Evolutionary conservation across 1,140 invertebrate species (phyloP), one percentile per base, ranked within the genome.

Genomic region (Heterodera schachtii): DNA sequence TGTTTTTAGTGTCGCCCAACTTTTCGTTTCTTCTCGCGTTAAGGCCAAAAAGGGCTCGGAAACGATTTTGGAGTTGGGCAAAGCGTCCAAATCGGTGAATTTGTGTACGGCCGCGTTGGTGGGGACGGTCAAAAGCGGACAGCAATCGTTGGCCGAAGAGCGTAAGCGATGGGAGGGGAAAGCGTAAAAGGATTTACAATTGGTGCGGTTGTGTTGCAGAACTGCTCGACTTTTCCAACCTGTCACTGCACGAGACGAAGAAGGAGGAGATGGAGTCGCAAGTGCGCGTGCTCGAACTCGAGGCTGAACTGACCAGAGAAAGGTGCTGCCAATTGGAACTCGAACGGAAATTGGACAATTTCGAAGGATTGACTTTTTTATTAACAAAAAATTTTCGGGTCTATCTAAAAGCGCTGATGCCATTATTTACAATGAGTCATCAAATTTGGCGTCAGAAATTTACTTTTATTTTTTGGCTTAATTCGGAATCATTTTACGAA

Each of bases 1-100:
- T 78, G 8, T 31, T 78, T 78, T 64, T 69, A 78, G 77, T 83
- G 98, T 96, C 5, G 96, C 96, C 57, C 97, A 98, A 91, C 91
- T 99, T 71, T 97, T 98, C 31, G 96, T 98, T 16, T 95, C 97
- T 0, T 97, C 95, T 84, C 93, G 95, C 86, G 95, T 96, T 0
- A 95, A 96, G 90, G 96, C 97, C 4, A 93, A 95, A 81, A 92
- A 94, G 81, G 93, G 93, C 77, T 96, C 95, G 84, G 90, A 91
- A 81, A 95, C 94, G 90, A 91, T 98, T 70, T 86, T 92, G 7
- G 93, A 93, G 74, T 91, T 98, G 67, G 94, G 94, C 0, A 91
- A 93, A 80, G 95, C 96, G 0, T 96, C 95, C 8, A 94, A 94
- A 84, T 92, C 92, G 75, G 96, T 98, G 1, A 95, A 95, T 44